Evolutionary conservation across 2,113 vertebrate genomes (phyloP), one percentile per base, ranked within the genome.

Genomic region (Serilophus lunatus): DNA sequence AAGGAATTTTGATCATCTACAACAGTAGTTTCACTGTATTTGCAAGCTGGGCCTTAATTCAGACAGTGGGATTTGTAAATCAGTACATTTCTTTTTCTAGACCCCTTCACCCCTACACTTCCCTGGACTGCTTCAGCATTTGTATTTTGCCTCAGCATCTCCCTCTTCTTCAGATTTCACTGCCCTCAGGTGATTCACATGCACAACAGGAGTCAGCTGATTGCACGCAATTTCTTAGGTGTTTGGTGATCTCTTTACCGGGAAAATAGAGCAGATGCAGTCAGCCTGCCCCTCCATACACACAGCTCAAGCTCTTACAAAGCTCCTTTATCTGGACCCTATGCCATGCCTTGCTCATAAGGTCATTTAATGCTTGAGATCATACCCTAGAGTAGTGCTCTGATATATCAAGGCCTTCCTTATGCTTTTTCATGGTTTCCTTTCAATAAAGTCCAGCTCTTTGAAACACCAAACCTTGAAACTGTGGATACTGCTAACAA

Each of bases 121-220:
- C n/a, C 19, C 31, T 33, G 31, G 53, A n/a, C 10, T 35, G 23
- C n/a, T 64, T 47, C 44, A 80, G 56, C 45, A 38, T 22, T 31
- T 69, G 12, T 40, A 17, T 33, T 68, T 50, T 70, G 57, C 36
- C 40, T 60, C 54, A 60, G 40, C 1, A 1, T 26, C 50, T 61
- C 35, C 15, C 36, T n/a, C 33, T 25, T 57, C 17, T 23, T 78
- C 70, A 70, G 42, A 40, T 40, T 40, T 25, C 70, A 69, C 38
- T 33, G 35, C 12, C 74, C n/a, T 35, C 4, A 0, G 13, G 42
- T 29, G 12, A 70, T 23, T n/a, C 45, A 9, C 4, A 3, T 1
- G 4, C 0, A 2, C 25, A 26, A 49, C 0, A 2, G 26, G 17
- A 77, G 63, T 33, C 35, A 59, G 11, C 12, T 29, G 20, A 70